phyloP scores from a whole-genome alignment of 2,888 invertebrate species.

The Euclidia mi region DNA sequence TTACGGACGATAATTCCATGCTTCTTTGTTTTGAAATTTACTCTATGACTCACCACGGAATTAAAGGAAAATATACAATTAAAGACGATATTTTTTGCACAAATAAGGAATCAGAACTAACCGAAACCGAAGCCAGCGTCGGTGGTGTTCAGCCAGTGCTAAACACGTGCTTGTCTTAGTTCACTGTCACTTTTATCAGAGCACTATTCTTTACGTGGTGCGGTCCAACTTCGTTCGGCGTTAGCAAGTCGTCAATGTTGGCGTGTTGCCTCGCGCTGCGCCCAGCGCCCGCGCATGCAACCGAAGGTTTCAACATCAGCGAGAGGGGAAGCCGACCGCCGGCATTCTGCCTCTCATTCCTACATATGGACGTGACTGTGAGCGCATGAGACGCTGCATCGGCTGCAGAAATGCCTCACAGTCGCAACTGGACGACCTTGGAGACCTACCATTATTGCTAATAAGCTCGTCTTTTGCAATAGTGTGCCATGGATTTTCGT shows the following conservation, averaged over 20 bases:
- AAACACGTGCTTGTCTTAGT: constrained; percentile 48
- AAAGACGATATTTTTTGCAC: background rate
- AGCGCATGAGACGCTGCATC: constrained; percentile 62
- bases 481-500: constrained; percentile 69
- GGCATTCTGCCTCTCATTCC: constrained; percentile 70
- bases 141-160: constrained; percentile 20
- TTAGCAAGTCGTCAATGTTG: constrained; percentile 60
- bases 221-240: constrained; percentile 73
- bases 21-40: constrained; percentile 44
- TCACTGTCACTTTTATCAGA: constrained; percentile 82
- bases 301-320: constrained; percentile 81
- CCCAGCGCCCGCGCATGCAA: constrained; percentile 76
- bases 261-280: constrained; percentile 56
- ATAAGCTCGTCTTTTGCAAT: constrained; percentile 84
- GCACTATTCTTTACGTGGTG: constrained; percentile 68
- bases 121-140: constrained; percentile 43
- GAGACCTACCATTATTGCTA: constrained; percentile 83
- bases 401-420: constrained; percentile 63
- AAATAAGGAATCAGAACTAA: constrained; percentile 33
- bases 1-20: constrained; percentile 22
- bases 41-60: constrained; percentile 11
- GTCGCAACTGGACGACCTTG: constrained; percentile 83
- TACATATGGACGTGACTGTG: constrained; percentile 48
- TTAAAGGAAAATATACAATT: background rate
- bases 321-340: constrained; percentile 71